phyloP scores from a whole-genome alignment of 2,797 vertebrate genomes.

The Avahi laniger region DNA sequence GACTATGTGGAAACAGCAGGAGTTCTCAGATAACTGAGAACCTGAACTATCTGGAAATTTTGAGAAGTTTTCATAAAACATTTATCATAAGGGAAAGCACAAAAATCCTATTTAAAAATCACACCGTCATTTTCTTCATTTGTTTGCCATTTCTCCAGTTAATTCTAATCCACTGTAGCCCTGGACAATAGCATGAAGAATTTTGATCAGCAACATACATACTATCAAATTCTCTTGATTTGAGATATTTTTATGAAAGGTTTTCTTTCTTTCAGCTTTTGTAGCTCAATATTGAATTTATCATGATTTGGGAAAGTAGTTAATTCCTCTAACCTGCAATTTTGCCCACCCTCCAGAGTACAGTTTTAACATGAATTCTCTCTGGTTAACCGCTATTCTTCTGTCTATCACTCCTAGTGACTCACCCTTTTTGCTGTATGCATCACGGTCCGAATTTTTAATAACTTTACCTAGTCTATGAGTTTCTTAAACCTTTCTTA shows the following conservation, averaged over 20 bases:
- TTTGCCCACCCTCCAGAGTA: background rate
- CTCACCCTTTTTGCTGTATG: background rate
- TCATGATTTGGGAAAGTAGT: background rate
- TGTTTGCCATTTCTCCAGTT: background rate
- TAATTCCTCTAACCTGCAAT: background rate
- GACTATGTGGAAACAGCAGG: background rate
- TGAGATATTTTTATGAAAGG: background rate
- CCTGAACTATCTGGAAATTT: background rate
- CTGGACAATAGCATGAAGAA: background rate
- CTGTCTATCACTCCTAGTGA: background rate
- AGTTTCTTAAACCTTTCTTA: background rate
- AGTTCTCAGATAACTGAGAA: background rate
- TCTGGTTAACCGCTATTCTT: background rate
- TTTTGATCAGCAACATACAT: background rate
- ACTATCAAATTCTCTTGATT: background rate
- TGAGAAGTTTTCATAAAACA: background rate
- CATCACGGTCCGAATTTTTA: background rate
- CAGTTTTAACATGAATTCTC: background rate
- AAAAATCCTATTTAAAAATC: background rate
- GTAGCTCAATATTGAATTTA: background rate
- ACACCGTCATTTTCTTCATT: background rate
- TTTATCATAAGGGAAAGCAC: background rate
- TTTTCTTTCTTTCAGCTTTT: background rate
- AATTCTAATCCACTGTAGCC: background rate
- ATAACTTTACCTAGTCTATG: background rate